These are phyloP conservation scores for Cardinalis cardinalis DNA, from an alignment of 2,113 vertebrate genomes.

Conservation along the genomic window DNA sequence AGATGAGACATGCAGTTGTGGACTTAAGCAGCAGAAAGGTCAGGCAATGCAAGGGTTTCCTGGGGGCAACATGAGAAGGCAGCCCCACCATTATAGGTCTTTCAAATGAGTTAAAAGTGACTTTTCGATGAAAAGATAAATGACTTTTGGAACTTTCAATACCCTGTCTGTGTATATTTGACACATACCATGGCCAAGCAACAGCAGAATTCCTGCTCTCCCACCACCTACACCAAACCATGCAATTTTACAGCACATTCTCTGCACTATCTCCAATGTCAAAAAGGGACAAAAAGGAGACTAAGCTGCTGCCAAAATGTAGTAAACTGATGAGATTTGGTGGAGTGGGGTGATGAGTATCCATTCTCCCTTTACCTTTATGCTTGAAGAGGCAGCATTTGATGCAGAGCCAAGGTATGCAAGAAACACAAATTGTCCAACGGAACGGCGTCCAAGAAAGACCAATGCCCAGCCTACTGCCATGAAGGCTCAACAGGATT, in stretches of 20 bases:
- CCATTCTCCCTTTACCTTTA: background rate
- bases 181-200: background rate
- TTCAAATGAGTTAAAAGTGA: background rate
- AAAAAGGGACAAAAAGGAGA: background rate
- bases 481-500: background rate
- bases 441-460: background rate
- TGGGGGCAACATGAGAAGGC: background rate
- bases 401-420: background rate
- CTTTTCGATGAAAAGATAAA: background rate
- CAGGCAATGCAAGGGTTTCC: background rate
- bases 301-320: background rate
- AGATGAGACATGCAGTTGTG: accelerated
- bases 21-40: background rate
- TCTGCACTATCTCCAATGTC: background rate
- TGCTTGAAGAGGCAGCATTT: background rate
- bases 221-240: background rate
- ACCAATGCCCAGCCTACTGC: background rate
- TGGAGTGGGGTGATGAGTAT: background rate
- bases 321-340: background rate
- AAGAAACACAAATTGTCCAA: background rate
- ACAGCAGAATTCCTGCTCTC: background rate
- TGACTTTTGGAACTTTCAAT: background rate
- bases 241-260: background rate
- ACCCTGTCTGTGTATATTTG: accelerated
- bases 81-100: background rate